Conservation (phyloP, 64 coral and sea anemone species). For the Actinia equina region DNA sequence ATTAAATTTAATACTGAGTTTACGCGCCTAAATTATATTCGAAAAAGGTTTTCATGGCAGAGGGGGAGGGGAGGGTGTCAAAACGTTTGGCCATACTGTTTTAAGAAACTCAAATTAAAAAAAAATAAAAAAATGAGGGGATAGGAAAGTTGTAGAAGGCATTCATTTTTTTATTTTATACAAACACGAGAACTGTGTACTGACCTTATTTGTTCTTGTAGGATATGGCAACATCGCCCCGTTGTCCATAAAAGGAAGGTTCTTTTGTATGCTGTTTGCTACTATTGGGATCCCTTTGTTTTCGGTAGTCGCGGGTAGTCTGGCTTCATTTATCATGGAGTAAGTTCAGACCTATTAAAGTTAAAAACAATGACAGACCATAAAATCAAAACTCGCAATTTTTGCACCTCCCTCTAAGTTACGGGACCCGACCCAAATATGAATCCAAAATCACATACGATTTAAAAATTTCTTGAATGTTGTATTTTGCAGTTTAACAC, state of each 20-base stretch:
- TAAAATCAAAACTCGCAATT: no score
- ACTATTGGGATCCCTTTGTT: conserved; percentile 71
- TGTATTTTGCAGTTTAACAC: neutral
- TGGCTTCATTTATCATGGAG: conserved; percentile 45
- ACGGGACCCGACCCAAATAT: no score
- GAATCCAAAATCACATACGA: neutral
- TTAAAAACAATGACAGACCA: neutral
- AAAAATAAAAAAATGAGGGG: no score
- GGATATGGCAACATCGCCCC: conserved; percentile 81
- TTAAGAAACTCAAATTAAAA: no score
- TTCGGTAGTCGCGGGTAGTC: conserved; percentile 46
- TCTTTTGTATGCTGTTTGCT: conserved; percentile 68
- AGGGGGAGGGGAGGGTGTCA: no score
- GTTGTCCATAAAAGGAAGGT: conserved; percentile 38
- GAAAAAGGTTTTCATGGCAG: no score
- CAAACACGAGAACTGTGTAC: neutral
- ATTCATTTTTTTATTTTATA: no score
- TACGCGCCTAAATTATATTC: no score
- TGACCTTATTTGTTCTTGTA: neutral
- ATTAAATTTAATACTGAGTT: no score
- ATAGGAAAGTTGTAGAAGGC: no score
- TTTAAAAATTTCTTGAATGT: neutral
- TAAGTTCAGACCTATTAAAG: conserved; percentile 17
- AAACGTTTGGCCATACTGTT: no score
- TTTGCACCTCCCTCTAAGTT: no score